Percentiles rank a stretch among this genome's conserved stretches.
Conservation (phyloP, 2,888 invertebrate species). For the Frankliniella fusca region DNA sequence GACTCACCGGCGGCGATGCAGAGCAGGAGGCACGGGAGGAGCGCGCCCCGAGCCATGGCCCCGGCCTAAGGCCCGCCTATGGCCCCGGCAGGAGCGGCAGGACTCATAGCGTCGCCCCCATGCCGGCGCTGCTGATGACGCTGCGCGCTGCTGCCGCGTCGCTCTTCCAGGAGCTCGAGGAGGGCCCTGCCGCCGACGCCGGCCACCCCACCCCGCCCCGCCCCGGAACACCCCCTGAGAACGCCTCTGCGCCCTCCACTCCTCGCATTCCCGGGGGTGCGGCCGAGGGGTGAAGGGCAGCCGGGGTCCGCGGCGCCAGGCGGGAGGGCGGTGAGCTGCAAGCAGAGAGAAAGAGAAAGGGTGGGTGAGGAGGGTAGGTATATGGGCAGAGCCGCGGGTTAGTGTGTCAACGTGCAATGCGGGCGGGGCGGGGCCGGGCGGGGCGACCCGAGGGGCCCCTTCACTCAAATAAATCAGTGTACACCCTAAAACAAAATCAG, state of each 20-base stretch:
- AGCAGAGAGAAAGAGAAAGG: background rate
- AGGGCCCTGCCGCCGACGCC: background rate
- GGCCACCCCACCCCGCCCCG: background rate
- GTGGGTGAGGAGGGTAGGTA: background rate
- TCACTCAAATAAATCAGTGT: no score
- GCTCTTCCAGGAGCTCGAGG: background rate
- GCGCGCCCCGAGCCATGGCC: conserved; percentile 13
- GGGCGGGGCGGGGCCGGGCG: background rate
- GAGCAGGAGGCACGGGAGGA: conserved; percentile 17
- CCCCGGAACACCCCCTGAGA: background rate
- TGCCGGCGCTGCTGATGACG: background rate
- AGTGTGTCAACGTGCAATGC: no score
- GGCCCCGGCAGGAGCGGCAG: no score
- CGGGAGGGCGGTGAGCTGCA: background rate
- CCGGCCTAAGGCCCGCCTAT: no score
- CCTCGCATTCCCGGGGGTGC: background rate
- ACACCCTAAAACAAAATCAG: no score
- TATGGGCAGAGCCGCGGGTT: no score
- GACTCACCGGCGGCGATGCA: conserved; percentile 11
- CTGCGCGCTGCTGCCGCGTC: background rate
- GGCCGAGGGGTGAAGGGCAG: background rate
- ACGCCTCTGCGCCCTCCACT: background rate
- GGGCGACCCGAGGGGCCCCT: background rate
- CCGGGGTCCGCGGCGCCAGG: background rate
- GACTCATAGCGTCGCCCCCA: background rate